Evolutionary conservation across 2,113 vertebrate species (phyloP).

Genomic region (Microtus montanus): DNA sequence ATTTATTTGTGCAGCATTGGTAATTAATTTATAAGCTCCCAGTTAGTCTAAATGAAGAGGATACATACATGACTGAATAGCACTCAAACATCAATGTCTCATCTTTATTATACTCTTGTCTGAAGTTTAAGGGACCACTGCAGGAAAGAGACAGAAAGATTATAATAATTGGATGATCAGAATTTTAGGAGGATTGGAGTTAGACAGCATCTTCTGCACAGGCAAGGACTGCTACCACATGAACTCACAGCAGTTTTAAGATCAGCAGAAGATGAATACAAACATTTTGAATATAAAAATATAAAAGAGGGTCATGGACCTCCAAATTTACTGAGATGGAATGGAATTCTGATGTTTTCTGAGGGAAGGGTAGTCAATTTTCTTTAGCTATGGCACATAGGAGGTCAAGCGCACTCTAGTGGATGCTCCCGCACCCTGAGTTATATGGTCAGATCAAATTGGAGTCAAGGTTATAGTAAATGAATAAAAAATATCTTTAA

Average conservation of each 20-base stretch:
- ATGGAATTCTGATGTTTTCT: neutral
- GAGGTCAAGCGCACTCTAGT: neutral
- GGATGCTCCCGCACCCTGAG: too few species aligned
- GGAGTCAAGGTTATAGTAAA: neutral
- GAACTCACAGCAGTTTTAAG: neutral
- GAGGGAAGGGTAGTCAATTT: neutral
- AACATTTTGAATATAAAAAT: too few species aligned
- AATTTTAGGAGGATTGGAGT: neutral
- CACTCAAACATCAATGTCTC: neutral
- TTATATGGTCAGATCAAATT: neutral
- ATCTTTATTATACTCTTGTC: neutral
- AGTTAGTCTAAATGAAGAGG: neutral
- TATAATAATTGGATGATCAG: neutral
- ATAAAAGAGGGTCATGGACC: neutral
- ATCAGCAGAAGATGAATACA: neutral
- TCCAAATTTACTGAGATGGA: neutral
- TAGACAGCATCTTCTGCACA: neutral
- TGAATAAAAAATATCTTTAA: neutral
- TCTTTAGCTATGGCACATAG: neutral
- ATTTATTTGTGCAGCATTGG: neutral
- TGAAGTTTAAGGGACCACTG: neutral
- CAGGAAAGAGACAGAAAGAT: too few species aligned
- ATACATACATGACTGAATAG: too few species aligned
- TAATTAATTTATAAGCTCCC: accelerated
- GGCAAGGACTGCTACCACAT: neutral